phyloP scores from a whole-genome alignment of 1,140 invertebrate genomes.

The Diploscapter pachys region DNA sequence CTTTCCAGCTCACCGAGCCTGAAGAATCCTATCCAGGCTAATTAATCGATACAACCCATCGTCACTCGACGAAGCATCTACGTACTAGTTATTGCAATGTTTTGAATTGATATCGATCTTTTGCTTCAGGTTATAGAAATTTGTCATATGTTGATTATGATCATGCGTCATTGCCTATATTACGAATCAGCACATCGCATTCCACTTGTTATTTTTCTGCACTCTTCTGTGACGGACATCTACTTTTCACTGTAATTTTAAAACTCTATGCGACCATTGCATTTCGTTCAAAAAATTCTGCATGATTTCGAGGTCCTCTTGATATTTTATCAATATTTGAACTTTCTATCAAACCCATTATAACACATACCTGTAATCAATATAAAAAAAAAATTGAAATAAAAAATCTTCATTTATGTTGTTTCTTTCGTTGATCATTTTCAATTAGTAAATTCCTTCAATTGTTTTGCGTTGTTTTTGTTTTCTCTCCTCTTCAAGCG shows the following conservation, averaged over 20 bases:
- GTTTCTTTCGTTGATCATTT: neutral
- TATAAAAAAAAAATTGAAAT: neutral
- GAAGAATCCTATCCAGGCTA: neutral
- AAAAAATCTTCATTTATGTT: neutral
- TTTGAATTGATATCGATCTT: neutral
- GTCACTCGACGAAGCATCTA: neutral
- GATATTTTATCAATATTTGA: neutral
- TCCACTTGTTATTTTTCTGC: too few species aligned
- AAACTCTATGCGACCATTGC: too few species aligned
- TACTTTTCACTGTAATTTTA: neutral
- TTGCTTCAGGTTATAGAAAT: neutral
- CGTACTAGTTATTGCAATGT: too few species aligned
- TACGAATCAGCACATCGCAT: neutral
- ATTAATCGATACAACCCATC: neutral
- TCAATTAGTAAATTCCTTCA: neutral
- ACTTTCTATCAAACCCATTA: neutral
- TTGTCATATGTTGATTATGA: neutral
- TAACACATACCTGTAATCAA: neutral
- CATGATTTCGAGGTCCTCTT: neutral
- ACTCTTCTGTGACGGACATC: neutral
- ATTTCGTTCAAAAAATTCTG: neutral
- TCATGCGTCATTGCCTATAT: neutral
- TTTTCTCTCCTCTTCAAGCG: conserved; percentile 13
- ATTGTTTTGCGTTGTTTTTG: neutral
- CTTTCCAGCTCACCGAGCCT: neutral